A percentile compares a stretch with the other conserved stretches of the same genome.
Evolutionary conservation across 2,888 invertebrate species (phyloP).

Genomic region (Neuroscelio doddi): DNA sequence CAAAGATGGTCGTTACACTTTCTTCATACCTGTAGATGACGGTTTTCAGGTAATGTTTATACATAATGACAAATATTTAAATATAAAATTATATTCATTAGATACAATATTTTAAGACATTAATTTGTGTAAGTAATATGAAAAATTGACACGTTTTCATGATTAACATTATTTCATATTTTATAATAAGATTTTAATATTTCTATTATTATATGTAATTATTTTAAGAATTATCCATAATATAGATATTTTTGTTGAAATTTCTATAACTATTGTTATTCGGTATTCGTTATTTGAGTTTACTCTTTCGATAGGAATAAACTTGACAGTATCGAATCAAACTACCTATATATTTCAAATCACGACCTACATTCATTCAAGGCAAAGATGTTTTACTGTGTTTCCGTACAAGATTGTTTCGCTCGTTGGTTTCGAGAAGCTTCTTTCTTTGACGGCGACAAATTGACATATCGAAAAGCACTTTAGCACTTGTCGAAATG

Average conservation of each 20-base stretch:
- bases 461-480: constrained; percentile 54
- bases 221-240: too few relatives aligned
- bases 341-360: constrained; percentile 3
- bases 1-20: constrained; percentile 87
- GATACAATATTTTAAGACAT: too few relatives aligned
- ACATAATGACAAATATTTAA: too few relatives aligned
- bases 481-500: constrained; percentile 26
- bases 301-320: background rate
- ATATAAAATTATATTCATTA: too few relatives aligned
- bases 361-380: constrained; percentile 4
- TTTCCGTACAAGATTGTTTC: constrained; percentile 7
- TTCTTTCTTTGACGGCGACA: constrained; percentile 27
- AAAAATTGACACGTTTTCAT: too few relatives aligned
- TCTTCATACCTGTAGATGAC: constrained; percentile 92
- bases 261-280: background rate
- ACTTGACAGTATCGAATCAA: constrained; percentile 7
- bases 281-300: background rate
- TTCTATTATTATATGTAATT: too few relatives aligned
- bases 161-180: too few relatives aligned
- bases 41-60: constrained; percentile 92
- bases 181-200: too few relatives aligned
- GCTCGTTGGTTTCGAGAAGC: constrained; percentile 20
- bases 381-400: constrained; percentile 3
- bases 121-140: too few relatives aligned
- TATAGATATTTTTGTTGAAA: background rate